Percentiles rank a stretch among this genome's conserved stretches.
These are phyloP conservation scores for Clarias pachynema DNA, from an alignment of 2,797 vertebrate species.

Conservation along the genomic window DNA sequence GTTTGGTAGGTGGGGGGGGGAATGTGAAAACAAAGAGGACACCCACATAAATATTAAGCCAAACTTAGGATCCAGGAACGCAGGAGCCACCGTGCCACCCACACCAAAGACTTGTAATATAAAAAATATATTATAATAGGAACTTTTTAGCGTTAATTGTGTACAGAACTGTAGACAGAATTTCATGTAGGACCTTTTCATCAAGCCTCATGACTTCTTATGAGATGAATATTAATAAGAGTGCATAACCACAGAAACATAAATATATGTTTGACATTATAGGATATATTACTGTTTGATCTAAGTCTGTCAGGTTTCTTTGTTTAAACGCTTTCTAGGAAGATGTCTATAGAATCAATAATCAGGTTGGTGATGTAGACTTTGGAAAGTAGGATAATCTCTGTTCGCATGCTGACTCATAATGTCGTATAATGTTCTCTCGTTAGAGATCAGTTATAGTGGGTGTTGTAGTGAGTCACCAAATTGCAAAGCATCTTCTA, in stretches of 20 bases:
- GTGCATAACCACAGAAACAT: not conserved
- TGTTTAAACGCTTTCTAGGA: not conserved
- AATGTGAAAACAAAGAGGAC: constrained; percentile 1
- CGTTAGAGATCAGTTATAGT: constrained; percentile 45
- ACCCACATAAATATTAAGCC: not conserved
- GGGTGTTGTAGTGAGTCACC: constrained; percentile 48
- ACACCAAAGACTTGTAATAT: not conserved
- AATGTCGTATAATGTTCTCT: constrained; percentile 41
- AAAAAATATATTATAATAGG: not conserved
- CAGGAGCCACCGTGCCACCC: not conserved
- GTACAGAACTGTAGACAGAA: not conserved
- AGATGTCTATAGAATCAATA: constrained; percentile 9
- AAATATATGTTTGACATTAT: not conserved
- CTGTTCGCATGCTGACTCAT: constrained; percentile 27
- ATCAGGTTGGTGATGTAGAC: constrained; percentile 8
- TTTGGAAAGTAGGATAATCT: constrained; percentile 1
- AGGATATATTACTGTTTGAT: not conserved
- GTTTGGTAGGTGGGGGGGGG: not conserved
- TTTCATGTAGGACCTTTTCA: not conserved
- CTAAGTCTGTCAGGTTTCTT: not conserved
- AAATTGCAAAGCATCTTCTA: constrained; percentile 32
- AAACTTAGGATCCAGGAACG: not conserved
- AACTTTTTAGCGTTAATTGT: not conserved
- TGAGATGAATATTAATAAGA: not conserved
- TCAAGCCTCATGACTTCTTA: not conserved